A percentile compares a stretch with the other conserved stretches of the same genome.
Evolutionary conservation across 2,888 invertebrate genomes (phyloP).

Genomic region (Rhamnusium bicolor): DNA sequence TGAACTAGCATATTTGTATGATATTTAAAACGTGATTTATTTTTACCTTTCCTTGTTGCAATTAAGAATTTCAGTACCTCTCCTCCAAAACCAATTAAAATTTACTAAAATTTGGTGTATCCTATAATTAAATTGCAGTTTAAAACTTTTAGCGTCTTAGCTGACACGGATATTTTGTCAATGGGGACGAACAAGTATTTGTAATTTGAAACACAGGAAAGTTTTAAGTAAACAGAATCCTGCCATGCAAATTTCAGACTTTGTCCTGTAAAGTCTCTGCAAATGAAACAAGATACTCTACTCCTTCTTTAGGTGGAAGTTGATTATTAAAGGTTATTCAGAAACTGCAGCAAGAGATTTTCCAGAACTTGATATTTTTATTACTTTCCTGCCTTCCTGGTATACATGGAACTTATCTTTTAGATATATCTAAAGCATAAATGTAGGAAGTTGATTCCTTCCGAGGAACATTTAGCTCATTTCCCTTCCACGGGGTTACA

Average conservation of each 20-base stretch:
- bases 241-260: constrained; percentile 21
- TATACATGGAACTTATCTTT: background rate
- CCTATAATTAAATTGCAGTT: constrained; percentile 21
- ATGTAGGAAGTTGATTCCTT: background rate
- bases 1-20: background rate
- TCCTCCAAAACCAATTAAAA: background rate
- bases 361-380: constrained; percentile 15
- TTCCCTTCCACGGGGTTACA: background rate
- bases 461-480: background rate
- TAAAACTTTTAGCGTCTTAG: constrained; percentile 12
- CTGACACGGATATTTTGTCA: constrained; percentile 27
- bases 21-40: background rate
- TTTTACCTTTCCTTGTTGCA: background rate
- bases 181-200: constrained; percentile 15
- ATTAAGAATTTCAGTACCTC: background rate
- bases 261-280: background rate
- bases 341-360: background rate
- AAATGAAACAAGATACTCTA: constrained; percentile 20
- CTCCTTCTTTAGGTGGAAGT: background rate
- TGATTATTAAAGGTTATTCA: constrained; percentile 11
- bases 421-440: background rate
- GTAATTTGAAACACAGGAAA: constrained; percentile 16
- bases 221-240: constrained; percentile 18
- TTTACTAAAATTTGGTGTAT: background rate
- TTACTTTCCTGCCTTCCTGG: too few species aligned